Conservation (phyloP, 2,888 invertebrate genomes). For the Congeria kusceri region DNA sequence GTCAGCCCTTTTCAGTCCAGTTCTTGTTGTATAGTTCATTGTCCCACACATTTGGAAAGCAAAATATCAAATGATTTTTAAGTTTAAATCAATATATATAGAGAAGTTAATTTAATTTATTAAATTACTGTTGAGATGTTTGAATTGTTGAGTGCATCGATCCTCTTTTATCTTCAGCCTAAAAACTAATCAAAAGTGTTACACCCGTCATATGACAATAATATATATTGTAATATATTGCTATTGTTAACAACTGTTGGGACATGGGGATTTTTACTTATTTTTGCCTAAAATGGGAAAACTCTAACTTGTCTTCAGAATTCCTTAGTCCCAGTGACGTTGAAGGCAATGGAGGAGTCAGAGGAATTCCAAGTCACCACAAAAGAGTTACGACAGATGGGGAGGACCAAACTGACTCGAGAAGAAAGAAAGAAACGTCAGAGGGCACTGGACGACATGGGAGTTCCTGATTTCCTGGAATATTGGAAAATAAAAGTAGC, state of each 20-base stretch:
- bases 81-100: too few relatives aligned
- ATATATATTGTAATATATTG: too few relatives aligned
- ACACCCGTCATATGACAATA: too few relatives aligned
- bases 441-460: slow-evolving; percentile 71
- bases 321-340: slow-evolving; percentile 72
- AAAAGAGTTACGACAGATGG: slow-evolving; percentile 65
- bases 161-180: background rate
- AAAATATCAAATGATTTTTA: too few relatives aligned
- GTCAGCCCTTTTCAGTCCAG: too few relatives aligned
- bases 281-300: too few relatives aligned
- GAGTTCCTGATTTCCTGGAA: slow-evolving; percentile 69
- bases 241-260: too few relatives aligned
- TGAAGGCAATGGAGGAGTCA: slow-evolving; percentile 73
- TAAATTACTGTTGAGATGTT: background rate
- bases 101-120: too few relatives aligned
- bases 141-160: background rate
- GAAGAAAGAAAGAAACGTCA: slow-evolving; percentile 73
- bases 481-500: slow-evolving; percentile 62
- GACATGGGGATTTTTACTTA: too few relatives aligned
- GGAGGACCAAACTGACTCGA: slow-evolving; percentile 69
- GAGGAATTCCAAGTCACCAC: slow-evolving; percentile 72
- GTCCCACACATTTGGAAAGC: too few relatives aligned
- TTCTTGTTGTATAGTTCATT: too few relatives aligned
- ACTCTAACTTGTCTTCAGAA: slow-evolving; percentile 53
- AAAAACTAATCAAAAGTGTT: background rate